phyloP scores from a whole-genome alignment of 2,113 vertebrate genomes.

The Gnathonemus echidnorhynchus region DNA sequence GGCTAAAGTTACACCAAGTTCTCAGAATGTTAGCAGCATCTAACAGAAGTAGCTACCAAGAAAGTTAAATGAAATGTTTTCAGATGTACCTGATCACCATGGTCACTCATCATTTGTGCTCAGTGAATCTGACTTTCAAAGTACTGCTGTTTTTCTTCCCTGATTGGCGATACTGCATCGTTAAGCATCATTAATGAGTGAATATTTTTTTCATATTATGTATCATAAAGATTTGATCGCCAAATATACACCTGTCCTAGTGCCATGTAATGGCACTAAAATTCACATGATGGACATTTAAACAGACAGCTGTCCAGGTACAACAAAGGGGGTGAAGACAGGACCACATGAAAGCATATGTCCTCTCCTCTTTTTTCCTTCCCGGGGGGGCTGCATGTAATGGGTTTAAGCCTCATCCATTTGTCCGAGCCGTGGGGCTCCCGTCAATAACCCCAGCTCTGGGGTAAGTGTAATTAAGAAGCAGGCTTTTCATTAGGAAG shows the following conservation, averaged over 20 bases:
- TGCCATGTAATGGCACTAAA: neutral
- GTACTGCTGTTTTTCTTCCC: neutral
- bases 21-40: neutral
- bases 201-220: neutral
- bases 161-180: neutral
- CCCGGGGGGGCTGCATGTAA: constrained; percentile 67
- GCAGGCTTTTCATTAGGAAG: neutral
- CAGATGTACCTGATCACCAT: neutral
- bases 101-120: neutral
- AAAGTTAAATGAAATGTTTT: neutral
- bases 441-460: constrained; percentile 77
- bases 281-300: neutral
- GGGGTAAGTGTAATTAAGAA: constrained; percentile 72
- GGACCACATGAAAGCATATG: constrained; percentile 49
- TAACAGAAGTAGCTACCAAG: neutral
- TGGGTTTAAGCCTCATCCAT: constrained; percentile 71
- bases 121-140: neutral
- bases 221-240: neutral
- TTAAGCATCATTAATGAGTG: neutral
- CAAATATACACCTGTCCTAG: neutral
- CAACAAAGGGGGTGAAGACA: constrained; percentile 38
- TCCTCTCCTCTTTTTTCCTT: constrained; percentile 52
- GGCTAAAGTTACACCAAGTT: neutral
- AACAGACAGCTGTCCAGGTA: constrained; percentile 50
- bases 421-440: constrained; percentile 72